A percentile compares a stretch with the other conserved stretches of the same genome.
phyloP scores from a whole-genome alignment of 2,797 vertebrate genomes.

The Sardinella longiceps region DNA sequence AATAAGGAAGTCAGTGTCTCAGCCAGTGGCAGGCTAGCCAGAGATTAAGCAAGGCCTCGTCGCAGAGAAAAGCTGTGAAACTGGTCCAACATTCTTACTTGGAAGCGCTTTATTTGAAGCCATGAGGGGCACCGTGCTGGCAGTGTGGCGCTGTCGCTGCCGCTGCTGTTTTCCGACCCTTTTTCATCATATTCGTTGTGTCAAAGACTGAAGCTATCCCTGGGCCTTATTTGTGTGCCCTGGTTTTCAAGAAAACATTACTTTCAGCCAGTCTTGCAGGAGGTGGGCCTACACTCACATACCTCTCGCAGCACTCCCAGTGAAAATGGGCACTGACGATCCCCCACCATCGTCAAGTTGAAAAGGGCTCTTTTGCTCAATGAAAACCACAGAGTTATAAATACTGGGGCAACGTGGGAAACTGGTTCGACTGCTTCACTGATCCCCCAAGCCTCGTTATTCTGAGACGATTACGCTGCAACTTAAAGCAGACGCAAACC shows the following conservation, averaged over 20 bases:
- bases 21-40: conserved; percentile 62
- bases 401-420: conserved; percentile 20
- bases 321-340: conserved; percentile 9
- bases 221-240: conserved; percentile 14
- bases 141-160: not conserved
- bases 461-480: not conserved
- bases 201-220: conserved; percentile 19
- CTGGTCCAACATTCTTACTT: conserved; percentile 56
- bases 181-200: conserved; percentile 12
- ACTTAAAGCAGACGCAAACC: not conserved
- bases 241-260: conserved; percentile 13
- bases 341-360: conserved; percentile 5
- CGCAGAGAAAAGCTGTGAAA: conserved; percentile 59
- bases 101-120: conserved; percentile 34
- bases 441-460: conserved; percentile 15
- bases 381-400: conserved; percentile 28
- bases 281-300: not conserved
- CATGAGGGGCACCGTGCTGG: conserved; percentile 26
- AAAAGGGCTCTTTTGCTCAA: conserved; percentile 15
- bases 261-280: not conserved
- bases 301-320: not conserved
- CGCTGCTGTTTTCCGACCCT: not conserved
- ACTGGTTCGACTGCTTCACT: conserved; percentile 13
- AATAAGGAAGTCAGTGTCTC: conserved; percentile 71
- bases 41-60: conserved; percentile 63